Percentiles rank a stretch among this genome's conserved stretches.
phyloP scores from a whole-genome alignment of 2,797 vertebrate species.

The Pteronotus mesoamericanus region DNA sequence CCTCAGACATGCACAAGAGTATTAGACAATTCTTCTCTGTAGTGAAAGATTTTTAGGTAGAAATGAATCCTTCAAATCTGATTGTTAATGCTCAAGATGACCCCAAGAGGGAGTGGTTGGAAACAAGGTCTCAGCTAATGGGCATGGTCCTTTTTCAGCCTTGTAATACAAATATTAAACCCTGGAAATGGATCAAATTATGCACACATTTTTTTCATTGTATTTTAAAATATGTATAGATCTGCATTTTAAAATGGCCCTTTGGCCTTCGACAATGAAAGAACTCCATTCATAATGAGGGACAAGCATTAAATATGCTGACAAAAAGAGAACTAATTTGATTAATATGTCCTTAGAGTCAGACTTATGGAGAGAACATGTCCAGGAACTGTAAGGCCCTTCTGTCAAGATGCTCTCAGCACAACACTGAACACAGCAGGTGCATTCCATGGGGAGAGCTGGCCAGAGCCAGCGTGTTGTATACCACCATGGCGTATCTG shows the following conservation, averaged over 20 bases:
- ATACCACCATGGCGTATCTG: background rate
- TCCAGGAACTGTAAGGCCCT: background rate
- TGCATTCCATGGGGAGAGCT: background rate
- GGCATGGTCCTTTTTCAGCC: background rate
- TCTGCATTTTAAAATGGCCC: constrained; percentile 58
- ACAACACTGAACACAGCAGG: background rate
- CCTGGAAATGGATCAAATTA: constrained; percentile 61
- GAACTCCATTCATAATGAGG: constrained; percentile 53
- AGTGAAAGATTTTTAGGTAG: constrained; percentile 24
- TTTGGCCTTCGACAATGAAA: constrained; percentile 62
- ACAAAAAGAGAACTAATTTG: constrained; percentile 62
- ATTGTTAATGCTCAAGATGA: background rate
- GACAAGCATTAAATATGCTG: constrained; percentile 47
- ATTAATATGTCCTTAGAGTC: constrained; percentile 43
- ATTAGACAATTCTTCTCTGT: background rate
- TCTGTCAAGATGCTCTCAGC: constrained; percentile 4
- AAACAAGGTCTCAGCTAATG: constrained; percentile 30
- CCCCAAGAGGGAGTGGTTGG: background rate
- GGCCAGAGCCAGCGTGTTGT: rapidly evolving
- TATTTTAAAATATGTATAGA: constrained; percentile 70
- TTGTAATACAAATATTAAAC: constrained; percentile 44
- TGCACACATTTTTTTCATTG: constrained; percentile 55
- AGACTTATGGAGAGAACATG: background rate
- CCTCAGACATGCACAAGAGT: background rate
- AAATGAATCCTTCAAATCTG: constrained; percentile 47